Percentiles rank a stretch among this genome's conserved stretches.
Conservation (phyloP, 2,888 invertebrate species). For the Chloromyia formosa region DNA sequence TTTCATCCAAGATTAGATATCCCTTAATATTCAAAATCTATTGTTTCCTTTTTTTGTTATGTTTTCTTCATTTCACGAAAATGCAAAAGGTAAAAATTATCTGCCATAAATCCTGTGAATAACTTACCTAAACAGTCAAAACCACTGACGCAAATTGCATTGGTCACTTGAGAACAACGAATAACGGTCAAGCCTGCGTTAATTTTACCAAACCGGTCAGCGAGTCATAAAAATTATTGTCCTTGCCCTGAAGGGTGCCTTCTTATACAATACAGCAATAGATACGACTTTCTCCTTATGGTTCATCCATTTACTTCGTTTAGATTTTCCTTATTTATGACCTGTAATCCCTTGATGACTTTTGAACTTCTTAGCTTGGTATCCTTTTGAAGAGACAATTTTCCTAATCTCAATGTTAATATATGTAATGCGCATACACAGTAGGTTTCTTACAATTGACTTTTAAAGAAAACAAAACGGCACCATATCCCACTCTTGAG, state of each 20-base stretch:
- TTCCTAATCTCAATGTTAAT: constrained; percentile 40
- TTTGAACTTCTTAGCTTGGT: constrained; percentile 36
- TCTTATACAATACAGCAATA: background rate
- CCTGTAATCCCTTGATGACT: constrained; percentile 38
- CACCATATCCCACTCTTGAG: constrained; percentile 28
- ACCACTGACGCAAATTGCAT: constrained; percentile 28
- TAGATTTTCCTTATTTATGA: constrained; percentile 34
- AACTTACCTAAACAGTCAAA: background rate
- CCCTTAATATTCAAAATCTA: no score
- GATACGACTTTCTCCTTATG: constrained; percentile 15
- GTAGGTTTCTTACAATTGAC: background rate
- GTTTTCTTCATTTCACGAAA: background rate
- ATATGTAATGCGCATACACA: constrained; percentile 28
- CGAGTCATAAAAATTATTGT: constrained; percentile 13
- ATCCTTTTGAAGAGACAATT: constrained; percentile 12
- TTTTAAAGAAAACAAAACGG: constrained; percentile 20
- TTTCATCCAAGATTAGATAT: no score
- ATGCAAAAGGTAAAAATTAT: background rate
- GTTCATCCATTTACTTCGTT: background rate
- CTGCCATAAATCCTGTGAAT: no score
- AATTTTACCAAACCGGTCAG: constrained; percentile 26
- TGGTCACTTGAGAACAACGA: constrained; percentile 14
- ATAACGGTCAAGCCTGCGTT: constrained; percentile 30
- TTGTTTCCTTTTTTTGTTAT: no score
- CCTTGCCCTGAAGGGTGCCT: background rate